These are phyloP conservation scores for Ptychadena robeensis DNA, from an alignment of 2,797 vertebrate species.

Conservation along the genomic window DNA sequence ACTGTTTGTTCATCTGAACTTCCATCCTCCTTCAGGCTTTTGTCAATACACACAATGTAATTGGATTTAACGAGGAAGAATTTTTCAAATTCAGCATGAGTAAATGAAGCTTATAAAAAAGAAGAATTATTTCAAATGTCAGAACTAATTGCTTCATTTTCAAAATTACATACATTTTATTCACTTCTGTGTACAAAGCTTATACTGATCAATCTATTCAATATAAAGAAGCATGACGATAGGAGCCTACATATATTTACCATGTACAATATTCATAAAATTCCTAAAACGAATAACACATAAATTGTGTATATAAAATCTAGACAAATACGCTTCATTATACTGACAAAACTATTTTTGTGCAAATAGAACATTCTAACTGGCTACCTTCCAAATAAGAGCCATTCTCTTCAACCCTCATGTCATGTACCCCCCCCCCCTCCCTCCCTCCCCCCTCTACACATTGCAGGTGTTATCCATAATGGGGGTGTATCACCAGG, in stretches of 20 bases:
- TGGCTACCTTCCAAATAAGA: no score
- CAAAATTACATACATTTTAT: background rate
- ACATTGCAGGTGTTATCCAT: no score
- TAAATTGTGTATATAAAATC: no score
- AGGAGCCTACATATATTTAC: background rate
- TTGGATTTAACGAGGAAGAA: conserved; percentile 49
- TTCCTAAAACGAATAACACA: background rate
- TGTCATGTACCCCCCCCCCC: no score
- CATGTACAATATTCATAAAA: background rate
- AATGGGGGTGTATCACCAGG: no score
- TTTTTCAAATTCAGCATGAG: conserved; percentile 15
- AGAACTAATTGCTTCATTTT: conserved; percentile 7
- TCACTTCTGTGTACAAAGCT: background rate
- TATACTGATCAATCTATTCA: background rate
- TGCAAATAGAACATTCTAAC: no score
- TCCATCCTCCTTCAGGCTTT: conserved; percentile 46
- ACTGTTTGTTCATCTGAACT: conserved; percentile 40
- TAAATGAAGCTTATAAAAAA: conserved; percentile 10
- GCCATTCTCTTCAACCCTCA: no score
- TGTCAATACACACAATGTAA: conserved; percentile 40
- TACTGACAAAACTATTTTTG: no score
- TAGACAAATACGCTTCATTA: no score
- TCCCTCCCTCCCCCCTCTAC: no score
- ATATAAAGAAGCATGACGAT: background rate
- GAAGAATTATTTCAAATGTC: conserved; percentile 3